Evolutionary conservation across 2,888 invertebrate species (phyloP).

Genomic region (Latheticus oryzae): DNA sequence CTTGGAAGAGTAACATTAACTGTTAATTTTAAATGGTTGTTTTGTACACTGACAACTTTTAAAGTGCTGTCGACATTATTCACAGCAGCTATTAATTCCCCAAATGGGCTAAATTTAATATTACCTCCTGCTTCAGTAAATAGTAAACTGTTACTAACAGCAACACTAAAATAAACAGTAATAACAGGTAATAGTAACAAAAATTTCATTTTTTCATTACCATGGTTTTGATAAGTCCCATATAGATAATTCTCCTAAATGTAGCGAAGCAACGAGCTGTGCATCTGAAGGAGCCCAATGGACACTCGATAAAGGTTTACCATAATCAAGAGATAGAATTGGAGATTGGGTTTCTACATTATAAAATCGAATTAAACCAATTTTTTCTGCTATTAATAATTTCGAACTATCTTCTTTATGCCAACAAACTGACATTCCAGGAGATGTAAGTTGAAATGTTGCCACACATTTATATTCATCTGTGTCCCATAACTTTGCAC

Average conservation of each 20-base stretch:
- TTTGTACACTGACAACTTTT: slow-evolving; percentile 73
- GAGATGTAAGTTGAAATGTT: slow-evolving; percentile 74
- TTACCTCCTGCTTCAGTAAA: slow-evolving; percentile 74
- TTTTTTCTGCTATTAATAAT: slow-evolving; percentile 80
- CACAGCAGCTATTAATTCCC: slow-evolving; percentile 75
- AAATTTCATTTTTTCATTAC: slow-evolving; percentile 62
- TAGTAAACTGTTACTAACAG: slow-evolving; percentile 70
- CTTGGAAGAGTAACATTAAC: slow-evolving; percentile 69
- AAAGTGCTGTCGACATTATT: slow-evolving; percentile 75
- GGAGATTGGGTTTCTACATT: slow-evolving; percentile 76
- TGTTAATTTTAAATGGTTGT: slow-evolving; percentile 69
- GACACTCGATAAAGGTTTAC: slow-evolving; percentile 73
- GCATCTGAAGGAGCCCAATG: slow-evolving; percentile 78
- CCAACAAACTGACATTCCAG: slow-evolving; percentile 75
- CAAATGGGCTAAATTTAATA: slow-evolving; percentile 73
- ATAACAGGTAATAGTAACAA: slow-evolving; percentile 2
- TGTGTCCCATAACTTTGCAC: slow-evolving; percentile 76
- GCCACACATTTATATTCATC: slow-evolving; percentile 68
- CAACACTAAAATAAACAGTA: slow-evolving; percentile 66
- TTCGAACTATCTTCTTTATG: slow-evolving; percentile 78
- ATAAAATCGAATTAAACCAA: slow-evolving; percentile 79
- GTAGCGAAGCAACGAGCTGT: slow-evolving; percentile 72
- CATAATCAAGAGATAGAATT: slow-evolving; percentile 74
- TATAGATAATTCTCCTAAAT: slow-evolving; percentile 74
- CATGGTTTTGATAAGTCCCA: slow-evolving; percentile 78